A percentile compares a stretch with the other conserved stretches of the same genome.
Evolutionary conservation across 1,140 invertebrate genomes (phyloP).

Genomic region (Hycleus phaleratus): DNA sequence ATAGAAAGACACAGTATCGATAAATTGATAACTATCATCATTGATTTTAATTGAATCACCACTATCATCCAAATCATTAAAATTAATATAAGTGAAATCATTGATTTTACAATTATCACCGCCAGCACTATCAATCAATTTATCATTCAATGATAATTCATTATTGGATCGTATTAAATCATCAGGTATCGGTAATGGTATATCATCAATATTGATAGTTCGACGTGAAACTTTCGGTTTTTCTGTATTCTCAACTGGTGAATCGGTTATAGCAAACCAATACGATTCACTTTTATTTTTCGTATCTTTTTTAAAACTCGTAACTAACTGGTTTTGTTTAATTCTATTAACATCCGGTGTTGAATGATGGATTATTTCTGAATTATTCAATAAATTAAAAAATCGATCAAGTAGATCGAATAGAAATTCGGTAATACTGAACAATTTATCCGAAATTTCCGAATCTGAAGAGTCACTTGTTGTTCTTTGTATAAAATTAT

Average conservation of each 20-base stretch:
- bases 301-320: slow-evolving; percentile 27
- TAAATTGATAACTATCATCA: too few relatives aligned
- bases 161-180: slow-evolving; percentile 10
- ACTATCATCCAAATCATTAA: too few relatives aligned
- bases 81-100: too few relatives aligned
- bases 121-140: too few relatives aligned
- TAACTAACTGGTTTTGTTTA: slow-evolving; percentile 12
- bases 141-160: too few relatives aligned
- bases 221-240: not conserved
- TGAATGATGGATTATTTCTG: slow-evolving; percentile 12
- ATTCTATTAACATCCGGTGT: slow-evolving; percentile 14
- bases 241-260: not conserved
- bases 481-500: slow-evolving; percentile 14
- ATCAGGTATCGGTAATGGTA: slow-evolving; percentile 29
- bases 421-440: slow-evolving; percentile 34
- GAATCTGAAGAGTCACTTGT: slow-evolving; percentile 10
- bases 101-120: too few relatives aligned
- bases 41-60: too few relatives aligned
- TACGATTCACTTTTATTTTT: slow-evolving; percentile 28
- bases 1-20: too few relatives aligned
- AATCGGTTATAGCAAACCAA: slow-evolving; percentile 31
- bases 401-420: slow-evolving; percentile 36
- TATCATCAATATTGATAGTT: slow-evolving; percentile 34
- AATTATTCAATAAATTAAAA: slow-evolving; percentile 24
- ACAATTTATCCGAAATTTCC: slow-evolving; percentile 31